Conservation (phyloP, 2,888 invertebrate genomes). For the Frankliniella fusca region DNA sequence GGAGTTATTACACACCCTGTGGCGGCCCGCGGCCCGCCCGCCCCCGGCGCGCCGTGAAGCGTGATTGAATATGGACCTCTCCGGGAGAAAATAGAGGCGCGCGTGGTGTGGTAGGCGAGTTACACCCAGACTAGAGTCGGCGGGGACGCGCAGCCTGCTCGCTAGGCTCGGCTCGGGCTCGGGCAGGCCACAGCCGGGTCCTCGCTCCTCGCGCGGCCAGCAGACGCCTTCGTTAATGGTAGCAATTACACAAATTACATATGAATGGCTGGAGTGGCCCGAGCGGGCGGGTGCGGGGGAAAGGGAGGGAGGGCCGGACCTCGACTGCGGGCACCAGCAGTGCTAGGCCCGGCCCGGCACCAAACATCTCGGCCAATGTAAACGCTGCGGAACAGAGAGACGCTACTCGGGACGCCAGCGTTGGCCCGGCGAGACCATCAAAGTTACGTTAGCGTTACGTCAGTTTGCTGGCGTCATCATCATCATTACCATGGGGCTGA, state of each 20-base stretch:
- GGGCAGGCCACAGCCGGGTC: no score
- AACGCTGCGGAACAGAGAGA: no score
- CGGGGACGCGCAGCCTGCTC: neutral
- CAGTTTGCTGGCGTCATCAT: no score
- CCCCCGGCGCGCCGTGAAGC: no score
- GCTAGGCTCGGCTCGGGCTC: neutral
- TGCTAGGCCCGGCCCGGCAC: no score
- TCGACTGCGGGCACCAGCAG: neutral
- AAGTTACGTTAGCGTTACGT: no score
- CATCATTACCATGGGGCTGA: no score
- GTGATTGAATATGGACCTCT: neutral
- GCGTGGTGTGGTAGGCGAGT: no score
- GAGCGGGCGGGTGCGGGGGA: neutral
- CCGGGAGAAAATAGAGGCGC: neutral
- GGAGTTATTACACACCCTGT: neutral
- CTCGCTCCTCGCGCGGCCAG: neutral
- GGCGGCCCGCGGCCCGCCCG: neutral
- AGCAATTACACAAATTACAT: constrained; percentile 14
- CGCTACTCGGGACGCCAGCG: no score
- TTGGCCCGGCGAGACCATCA: no score
- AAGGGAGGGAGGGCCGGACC: neutral
- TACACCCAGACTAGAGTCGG: neutral
- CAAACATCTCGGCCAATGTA: no score
- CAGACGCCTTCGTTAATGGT: neutral
- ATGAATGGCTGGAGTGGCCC: neutral